Percentiles rank a stretch among this genome's conserved stretches.
phyloP scores from a whole-genome alignment of 2,888 invertebrate genomes.

The Crepidodera aurea region DNA sequence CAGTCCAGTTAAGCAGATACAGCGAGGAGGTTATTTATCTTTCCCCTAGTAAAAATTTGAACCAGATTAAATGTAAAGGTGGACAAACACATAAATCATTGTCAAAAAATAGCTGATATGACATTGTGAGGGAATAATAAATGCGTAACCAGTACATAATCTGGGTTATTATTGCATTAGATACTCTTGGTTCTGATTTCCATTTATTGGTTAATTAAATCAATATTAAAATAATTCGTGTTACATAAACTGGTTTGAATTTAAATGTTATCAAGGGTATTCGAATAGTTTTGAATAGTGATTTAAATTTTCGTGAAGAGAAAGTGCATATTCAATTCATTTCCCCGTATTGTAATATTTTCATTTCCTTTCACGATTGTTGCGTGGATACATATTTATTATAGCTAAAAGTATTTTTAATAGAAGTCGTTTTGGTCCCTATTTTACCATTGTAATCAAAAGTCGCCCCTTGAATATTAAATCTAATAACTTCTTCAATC shows the following conservation, averaged over 20 bases:
- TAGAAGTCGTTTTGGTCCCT: no score
- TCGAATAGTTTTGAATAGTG: background rate
- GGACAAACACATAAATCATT: conserved; percentile 26
- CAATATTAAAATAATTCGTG: background rate
- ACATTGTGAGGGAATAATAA: conserved; percentile 15
- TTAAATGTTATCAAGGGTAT: background rate
- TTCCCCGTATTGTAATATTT: no score
- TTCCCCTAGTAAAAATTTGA: conserved; percentile 14
- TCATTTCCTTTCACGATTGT: no score
- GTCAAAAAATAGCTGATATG: conserved; percentile 24
- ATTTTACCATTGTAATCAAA: no score
- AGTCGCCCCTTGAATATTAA: no score
- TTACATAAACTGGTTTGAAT: conserved; percentile 7
- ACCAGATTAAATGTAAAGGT: conserved; percentile 21
- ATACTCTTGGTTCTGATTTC: conserved; percentile 1
- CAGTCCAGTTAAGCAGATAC: conserved; percentile 23
- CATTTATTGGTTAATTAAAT: conserved; percentile 12
- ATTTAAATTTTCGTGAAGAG: background rate
- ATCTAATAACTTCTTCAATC: no score
- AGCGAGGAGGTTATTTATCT: conserved; percentile 16
- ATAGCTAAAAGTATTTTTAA: no score
- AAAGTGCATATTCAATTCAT: background rate
- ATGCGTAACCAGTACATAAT: conserved; percentile 10
- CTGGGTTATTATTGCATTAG: conserved; percentile 3
- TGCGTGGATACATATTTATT: no score